phyloP scores from a whole-genome alignment of 2,888 invertebrate genomes.

The Drosophila mercatorum region DNA sequence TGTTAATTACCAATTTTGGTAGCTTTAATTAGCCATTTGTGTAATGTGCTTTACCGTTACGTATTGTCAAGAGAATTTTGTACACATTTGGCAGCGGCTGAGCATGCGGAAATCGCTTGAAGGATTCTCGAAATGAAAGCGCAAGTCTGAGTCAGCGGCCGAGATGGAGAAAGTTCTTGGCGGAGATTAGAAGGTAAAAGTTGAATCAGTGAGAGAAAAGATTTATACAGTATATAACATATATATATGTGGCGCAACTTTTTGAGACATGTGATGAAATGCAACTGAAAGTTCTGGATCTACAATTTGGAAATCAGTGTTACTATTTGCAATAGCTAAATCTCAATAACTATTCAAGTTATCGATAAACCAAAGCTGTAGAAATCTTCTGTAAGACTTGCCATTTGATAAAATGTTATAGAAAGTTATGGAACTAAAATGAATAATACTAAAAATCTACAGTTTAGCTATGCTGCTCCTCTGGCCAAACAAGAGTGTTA shows the following conservation, averaged over 20 bases:
- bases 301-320: not conserved
- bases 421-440: not conserved
- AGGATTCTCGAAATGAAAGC: slow-evolving; percentile 21
- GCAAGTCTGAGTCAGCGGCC: slow-evolving; percentile 40
- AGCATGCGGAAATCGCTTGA: slow-evolving; percentile 44
- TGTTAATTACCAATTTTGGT: slow-evolving; percentile 73
- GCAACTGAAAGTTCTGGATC: not conserved
- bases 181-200: slow-evolving; percentile 1
- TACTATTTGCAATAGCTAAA: not conserved
- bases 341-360: not conserved
- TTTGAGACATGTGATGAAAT: slow-evolving; percentile 12
- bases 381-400: not conserved
- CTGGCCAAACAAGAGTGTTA: not conserved
- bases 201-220: not conserved
- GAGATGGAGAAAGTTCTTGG: slow-evolving; percentile 32
- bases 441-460: too few species aligned
- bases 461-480: too few species aligned
- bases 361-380: not conserved
- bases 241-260: not conserved
- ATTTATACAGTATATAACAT: not conserved
- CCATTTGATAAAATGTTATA: not conserved
- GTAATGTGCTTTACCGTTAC: slow-evolving; percentile 57
- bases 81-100: slow-evolving; percentile 32
- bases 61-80: slow-evolving; percentile 10
- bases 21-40: slow-evolving; percentile 68